A percentile compares a stretch with the other conserved stretches of the same genome.
Conservation (phyloP, 2,797 vertebrate genomes). For the Luscinia luscinia region DNA sequence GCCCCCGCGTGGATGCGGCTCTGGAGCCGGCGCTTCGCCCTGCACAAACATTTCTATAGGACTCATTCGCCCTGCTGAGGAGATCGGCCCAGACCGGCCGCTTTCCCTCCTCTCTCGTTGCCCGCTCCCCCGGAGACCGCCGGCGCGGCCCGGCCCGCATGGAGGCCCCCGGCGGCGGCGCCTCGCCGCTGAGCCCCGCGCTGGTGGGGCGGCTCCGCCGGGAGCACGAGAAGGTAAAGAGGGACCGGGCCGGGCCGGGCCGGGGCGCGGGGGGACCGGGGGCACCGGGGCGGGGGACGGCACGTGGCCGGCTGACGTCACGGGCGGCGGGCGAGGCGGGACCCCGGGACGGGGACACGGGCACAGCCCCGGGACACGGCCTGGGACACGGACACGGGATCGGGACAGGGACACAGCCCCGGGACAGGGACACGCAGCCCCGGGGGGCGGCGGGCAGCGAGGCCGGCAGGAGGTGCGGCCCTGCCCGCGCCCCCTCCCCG, state of each 20-base stretch:
- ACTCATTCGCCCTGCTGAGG: constrained; percentile 88
- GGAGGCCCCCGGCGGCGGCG: constrained; percentile 12
- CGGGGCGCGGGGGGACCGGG: background rate
- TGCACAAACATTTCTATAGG: constrained; percentile 95
- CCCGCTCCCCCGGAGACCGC: too few relatives aligned
- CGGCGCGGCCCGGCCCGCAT: background rate
- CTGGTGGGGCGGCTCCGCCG: constrained; percentile 85
- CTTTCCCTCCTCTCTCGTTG: background rate
- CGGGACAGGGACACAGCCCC: too few relatives aligned
- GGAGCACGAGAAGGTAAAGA: constrained; percentile 90
- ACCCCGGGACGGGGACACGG: background rate
- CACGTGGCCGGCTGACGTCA: background rate
- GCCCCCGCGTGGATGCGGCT: constrained; percentile 76
- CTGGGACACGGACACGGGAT: background rate
- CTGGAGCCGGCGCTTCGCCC: constrained; percentile 82
- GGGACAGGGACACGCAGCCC: too few relatives aligned
- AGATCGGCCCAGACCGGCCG: background rate
- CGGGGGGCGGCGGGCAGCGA: too few relatives aligned
- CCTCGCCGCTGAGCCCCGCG: constrained; percentile 69
- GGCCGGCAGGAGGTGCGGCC: background rate
- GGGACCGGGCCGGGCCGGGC: background rate
- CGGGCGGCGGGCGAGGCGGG: background rate
- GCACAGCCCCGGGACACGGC: too few relatives aligned
- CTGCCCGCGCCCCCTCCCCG: background rate
- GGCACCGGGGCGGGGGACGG: background rate